A percentile compares a stretch with the other conserved stretches of the same genome.
Conservation (phyloP, 2,113 vertebrate genomes). For the Notothenia rossii region DNA sequence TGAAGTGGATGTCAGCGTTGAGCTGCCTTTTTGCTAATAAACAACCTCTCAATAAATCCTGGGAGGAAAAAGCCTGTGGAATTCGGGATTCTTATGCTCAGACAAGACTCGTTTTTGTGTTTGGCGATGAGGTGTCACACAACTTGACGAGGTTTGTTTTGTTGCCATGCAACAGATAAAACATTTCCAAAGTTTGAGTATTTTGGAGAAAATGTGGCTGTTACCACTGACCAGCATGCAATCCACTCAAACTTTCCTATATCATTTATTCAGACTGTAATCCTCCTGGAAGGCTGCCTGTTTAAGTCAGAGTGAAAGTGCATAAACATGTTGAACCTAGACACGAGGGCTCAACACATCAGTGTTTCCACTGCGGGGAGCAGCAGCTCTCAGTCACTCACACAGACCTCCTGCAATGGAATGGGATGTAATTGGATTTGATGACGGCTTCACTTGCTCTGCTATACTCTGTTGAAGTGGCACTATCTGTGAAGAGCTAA, state of each 20-base stretch:
- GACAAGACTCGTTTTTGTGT: slow-evolving; percentile 15
- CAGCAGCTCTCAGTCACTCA: slow-evolving; percentile 31
- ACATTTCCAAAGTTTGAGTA: slow-evolving; percentile 55
- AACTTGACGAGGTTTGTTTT: slow-evolving; percentile 56
- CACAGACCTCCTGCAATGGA: slow-evolving; percentile 1
- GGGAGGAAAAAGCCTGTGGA: slow-evolving; percentile 24
- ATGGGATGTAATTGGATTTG: slow-evolving; percentile 34
- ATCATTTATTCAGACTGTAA: slow-evolving; percentile 43
- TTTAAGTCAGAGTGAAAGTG: slow-evolving; percentile 41
- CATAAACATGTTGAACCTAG: slow-evolving; percentile 39
- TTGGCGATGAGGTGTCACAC: slow-evolving; percentile 24
- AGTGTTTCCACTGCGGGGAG: slow-evolving; percentile 38
- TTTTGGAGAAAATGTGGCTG: slow-evolving; percentile 30
- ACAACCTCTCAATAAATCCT: slow-evolving; percentile 6
- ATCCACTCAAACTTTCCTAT: slow-evolving; percentile 49
- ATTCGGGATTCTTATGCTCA: slow-evolving; percentile 27
- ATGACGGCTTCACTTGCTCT: slow-evolving; percentile 25
- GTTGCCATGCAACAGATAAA: slow-evolving; percentile 68
- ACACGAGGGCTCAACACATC: slow-evolving; percentile 20
- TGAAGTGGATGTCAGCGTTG: slow-evolving; percentile 7
- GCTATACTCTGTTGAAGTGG: slow-evolving; percentile 3
- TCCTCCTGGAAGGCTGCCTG: slow-evolving; percentile 43
- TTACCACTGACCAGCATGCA: slow-evolving; percentile 40
- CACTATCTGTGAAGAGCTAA: slow-evolving; percentile 22
- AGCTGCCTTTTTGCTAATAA: slow-evolving; percentile 22